phyloP scores from a whole-genome alignment of 2,888 invertebrate species.

The Heteropelma amictum region DNA sequence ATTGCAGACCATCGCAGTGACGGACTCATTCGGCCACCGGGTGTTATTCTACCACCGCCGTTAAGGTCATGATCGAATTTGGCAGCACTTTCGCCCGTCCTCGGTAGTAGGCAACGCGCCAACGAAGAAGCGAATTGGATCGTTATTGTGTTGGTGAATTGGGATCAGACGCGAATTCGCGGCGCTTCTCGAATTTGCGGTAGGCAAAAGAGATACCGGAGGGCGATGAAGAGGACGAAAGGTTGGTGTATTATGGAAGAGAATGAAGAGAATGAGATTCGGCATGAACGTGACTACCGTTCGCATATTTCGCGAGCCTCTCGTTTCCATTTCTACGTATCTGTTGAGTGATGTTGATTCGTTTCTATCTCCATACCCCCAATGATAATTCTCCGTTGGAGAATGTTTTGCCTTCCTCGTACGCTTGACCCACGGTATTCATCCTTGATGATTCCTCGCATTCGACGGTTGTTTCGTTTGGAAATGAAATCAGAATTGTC shows the following conservation, averaged over 20 bases:
- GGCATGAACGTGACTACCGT: conserved; percentile 56
- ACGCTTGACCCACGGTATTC: conserved; percentile 26
- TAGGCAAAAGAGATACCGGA: conserved; percentile 52
- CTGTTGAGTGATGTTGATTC: conserved; percentile 26
- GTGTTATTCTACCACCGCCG: conserved; percentile 16
- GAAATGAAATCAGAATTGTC: conserved; percentile 43
- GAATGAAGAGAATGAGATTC: conserved; percentile 47
- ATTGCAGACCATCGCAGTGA: conserved; percentile 26
- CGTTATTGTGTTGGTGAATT: conserved; percentile 3
- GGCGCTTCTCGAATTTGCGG: conserved; percentile 54
- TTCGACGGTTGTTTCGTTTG: conserved; percentile 15
- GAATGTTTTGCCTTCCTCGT: neutral
- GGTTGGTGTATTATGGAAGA: conserved; percentile 21
- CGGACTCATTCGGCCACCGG: conserved; percentile 32
- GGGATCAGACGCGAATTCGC: conserved; percentile 44
- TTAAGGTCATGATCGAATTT: conserved; percentile 12
- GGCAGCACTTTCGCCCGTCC: conserved; percentile 20
- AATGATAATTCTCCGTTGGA: conserved; percentile 43
- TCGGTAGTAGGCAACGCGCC: neutral
- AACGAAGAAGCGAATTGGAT: conserved; percentile 32
- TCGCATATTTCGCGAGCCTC: conserved; percentile 59
- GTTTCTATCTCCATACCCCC: conserved; percentile 61
- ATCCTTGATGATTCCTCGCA: conserved; percentile 49
- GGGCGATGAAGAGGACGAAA: conserved; percentile 7
- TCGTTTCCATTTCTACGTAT: conserved; percentile 43